phyloP scores from a whole-genome alignment of 2,113 vertebrate species.

The Oncorhynchus gorbuscha region DNA sequence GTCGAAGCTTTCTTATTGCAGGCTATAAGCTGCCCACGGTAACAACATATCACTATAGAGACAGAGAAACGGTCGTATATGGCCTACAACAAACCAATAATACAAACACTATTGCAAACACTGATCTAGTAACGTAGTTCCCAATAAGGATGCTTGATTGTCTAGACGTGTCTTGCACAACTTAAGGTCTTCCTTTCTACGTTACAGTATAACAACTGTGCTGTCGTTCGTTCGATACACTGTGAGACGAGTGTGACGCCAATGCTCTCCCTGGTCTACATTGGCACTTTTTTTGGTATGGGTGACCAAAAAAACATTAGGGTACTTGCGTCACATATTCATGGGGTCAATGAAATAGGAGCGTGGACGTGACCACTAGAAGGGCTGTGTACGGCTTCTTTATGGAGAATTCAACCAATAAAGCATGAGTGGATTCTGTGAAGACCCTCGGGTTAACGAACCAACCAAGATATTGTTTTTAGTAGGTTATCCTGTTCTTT shows the following conservation, averaged over 20 bases:
- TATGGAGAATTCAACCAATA: no score
- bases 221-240: not conserved
- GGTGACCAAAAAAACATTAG: slow-evolving; percentile 39
- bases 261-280: slow-evolving; percentile 34
- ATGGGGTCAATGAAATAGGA: not conserved
- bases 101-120: not conserved
- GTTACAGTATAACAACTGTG: not conserved
- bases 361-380: slow-evolving; percentile 41
- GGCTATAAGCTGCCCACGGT: not conserved
- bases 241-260: slow-evolving; percentile 17
- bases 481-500: no score
- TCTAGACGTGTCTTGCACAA: not conserved
- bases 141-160: not conserved
- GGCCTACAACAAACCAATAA: not conserved
- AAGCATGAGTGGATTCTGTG: no score
- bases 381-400: slow-evolving; percentile 33
- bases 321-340: slow-evolving; percentile 23
- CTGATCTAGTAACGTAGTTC: not conserved
- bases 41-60: not conserved
- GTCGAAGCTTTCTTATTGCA: not conserved
- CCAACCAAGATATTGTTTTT: no score
- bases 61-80: not conserved
- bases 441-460: no score
- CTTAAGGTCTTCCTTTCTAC: not conserved
- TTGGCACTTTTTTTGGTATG: slow-evolving; percentile 60